A percentile compares a stretch with the other conserved stretches of the same genome.
Evolutionary conservation across 2,888 invertebrate genomes (phyloP).

Genomic region (Poecilobothrus nobilitatus): DNA sequence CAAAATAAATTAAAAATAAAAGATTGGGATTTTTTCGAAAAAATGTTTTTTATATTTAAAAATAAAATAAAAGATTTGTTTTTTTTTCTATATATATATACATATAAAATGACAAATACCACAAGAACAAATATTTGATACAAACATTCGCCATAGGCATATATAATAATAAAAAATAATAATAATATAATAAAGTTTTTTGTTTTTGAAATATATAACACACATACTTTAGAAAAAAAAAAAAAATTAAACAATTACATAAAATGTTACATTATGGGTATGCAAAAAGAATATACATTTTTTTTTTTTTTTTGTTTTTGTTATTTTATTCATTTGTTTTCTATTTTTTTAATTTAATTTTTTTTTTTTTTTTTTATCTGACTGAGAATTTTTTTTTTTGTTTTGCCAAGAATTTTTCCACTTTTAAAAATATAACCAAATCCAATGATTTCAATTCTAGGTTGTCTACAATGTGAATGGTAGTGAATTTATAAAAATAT

Average conservation of each 20-base stretch:
- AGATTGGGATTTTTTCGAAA: background rate
- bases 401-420: too few species aligned
- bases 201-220: constrained; percentile 12
- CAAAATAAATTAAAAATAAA: background rate
- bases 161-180: constrained; percentile 13
- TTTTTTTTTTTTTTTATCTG: too few species aligned
- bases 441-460: too few species aligned
- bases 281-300: constrained; percentile 16
- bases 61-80: background rate
- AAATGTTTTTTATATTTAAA: background rate
- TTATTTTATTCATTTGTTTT: too few species aligned
- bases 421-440: too few species aligned
- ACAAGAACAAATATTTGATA: constrained; percentile 29
- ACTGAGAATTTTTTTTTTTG: too few species aligned
- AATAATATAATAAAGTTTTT: constrained; percentile 7
- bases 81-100: background rate
- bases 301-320: too few species aligned
- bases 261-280: constrained; percentile 17
- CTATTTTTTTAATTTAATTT: too few species aligned
- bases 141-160: constrained; percentile 28
- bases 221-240: constrained; percentile 10
- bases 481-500: too few species aligned
- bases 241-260: constrained; percentile 14
- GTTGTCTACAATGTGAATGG: too few species aligned
- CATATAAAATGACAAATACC: constrained; percentile 20